phyloP scores from a whole-genome alignment of 2,113 vertebrate genomes.

The Melanerpes formicivorus region DNA sequence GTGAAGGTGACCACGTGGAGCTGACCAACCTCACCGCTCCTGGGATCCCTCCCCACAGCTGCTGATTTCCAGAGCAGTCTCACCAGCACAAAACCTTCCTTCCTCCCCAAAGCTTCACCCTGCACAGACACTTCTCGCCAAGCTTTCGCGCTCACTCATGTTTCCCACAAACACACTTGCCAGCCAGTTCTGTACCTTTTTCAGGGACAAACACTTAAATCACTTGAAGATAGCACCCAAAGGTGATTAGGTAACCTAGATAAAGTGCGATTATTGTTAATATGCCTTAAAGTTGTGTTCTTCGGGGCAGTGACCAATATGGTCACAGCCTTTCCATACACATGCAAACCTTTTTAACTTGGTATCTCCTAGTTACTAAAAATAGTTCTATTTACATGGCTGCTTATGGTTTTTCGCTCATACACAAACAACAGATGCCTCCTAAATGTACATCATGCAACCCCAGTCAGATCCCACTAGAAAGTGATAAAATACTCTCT shows the following conservation, averaged over 20 bases:
- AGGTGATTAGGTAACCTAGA: conserved; percentile 75
- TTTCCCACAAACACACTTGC: conserved; percentile 63
- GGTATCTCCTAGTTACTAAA: conserved; percentile 53
- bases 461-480: conserved; percentile 43
- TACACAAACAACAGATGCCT: conserved; percentile 44
- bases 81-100: conserved; percentile 44
- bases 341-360: conserved; percentile 74
- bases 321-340: conserved; percentile 75
- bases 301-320: conserved; percentile 88
- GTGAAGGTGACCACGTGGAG: neutral
- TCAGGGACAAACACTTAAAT: conserved; percentile 61
- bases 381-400: conserved; percentile 74
- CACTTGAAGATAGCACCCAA: conserved; percentile 78
- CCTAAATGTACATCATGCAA: conserved; percentile 63
- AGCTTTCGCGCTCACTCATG: conserved; percentile 23
- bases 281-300: conserved; percentile 70
- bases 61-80: conserved; percentile 31
- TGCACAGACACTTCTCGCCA: conserved; percentile 11
- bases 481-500: conserved; percentile 60
- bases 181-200: conserved; percentile 69
- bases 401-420: conserved; percentile 53
- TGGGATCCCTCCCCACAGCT: conserved; percentile 8
- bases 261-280: conserved; percentile 85
- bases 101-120: conserved; percentile 29
- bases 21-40: neutral